phyloP scores from a whole-genome alignment of 2,888 invertebrate genomes.

The Anaspis maculata region DNA sequence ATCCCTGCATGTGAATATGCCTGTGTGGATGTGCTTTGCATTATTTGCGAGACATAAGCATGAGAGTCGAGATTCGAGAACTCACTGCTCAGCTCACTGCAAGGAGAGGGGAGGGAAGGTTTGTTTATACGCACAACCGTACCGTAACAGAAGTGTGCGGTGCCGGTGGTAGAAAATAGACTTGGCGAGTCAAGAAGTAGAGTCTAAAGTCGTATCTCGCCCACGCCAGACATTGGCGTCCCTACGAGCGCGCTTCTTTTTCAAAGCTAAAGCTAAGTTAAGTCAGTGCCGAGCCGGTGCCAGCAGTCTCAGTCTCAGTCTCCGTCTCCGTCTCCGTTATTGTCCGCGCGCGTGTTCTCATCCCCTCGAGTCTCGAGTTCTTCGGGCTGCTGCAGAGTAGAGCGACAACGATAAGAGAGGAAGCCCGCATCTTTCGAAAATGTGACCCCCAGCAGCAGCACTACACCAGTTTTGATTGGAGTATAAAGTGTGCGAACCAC shows the following conservation, averaged over 20 bases:
- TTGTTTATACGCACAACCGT: conserved; percentile 11
- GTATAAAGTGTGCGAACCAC: conserved; percentile 10
- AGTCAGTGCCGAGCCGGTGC: too few species aligned
- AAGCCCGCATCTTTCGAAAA: conserved; percentile 16
- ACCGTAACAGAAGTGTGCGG: too few species aligned
- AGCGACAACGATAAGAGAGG: too few species aligned
- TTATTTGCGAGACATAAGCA: too few species aligned
- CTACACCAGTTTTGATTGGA: conserved; percentile 6
- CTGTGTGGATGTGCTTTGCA: too few species aligned
- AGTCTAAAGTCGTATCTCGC: conserved; percentile 15
- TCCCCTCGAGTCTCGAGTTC: too few species aligned
- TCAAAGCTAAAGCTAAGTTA: too few species aligned
- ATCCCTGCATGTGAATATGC: too few species aligned
- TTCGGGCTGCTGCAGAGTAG: too few species aligned
- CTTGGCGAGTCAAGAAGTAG: conserved; percentile 11
- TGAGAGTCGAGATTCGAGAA: too few species aligned
- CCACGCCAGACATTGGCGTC: conserved; percentile 12
- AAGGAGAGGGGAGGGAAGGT: conserved; percentile 9
- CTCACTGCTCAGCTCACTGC: too few species aligned
- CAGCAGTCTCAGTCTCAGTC: neutral
- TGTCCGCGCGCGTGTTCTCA: conserved; percentile 1
- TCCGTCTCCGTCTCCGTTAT: too few species aligned
- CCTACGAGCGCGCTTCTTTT: neutral
- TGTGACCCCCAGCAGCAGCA: conserved; percentile 7
- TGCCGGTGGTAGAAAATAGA: conserved; percentile 13